Evolutionary conservation across 2,888 invertebrate genomes (phyloP).

Genomic region (Phlogophora meticulosa): DNA sequence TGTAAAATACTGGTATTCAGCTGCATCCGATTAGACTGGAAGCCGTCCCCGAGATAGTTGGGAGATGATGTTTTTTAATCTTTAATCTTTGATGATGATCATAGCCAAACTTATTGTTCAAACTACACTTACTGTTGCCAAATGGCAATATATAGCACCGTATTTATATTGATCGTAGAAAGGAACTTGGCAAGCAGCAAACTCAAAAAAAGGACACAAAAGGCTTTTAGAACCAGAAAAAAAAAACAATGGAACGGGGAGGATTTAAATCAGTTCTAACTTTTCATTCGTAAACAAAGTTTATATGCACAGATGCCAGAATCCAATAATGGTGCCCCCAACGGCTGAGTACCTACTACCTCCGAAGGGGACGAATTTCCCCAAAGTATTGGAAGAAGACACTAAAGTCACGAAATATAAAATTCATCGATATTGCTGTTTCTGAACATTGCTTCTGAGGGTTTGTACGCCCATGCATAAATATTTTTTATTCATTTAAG

Average conservation of each 20-base stretch:
- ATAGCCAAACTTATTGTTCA: neutral
- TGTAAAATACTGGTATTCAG: too few relatives aligned
- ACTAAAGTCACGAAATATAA: slow-evolving; percentile 85
- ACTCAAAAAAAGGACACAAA: slow-evolving; percentile 20
- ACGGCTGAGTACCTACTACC: slow-evolving; percentile 72
- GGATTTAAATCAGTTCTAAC: slow-evolving; percentile 81
- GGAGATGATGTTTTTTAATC: too few relatives aligned
- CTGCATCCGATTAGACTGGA: too few relatives aligned
- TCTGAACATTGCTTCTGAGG: slow-evolving; percentile 72
- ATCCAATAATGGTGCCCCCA: slow-evolving; percentile 87
- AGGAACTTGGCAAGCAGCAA: neutral
- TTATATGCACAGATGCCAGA: slow-evolving; percentile 86
- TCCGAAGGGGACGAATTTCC: slow-evolving; percentile 84
- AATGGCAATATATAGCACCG: neutral
- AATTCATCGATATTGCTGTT: slow-evolving; percentile 86
- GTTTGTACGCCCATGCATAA: slow-evolving; percentile 53
- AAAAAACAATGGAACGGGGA: slow-evolving; percentile 61
- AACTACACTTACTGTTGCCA: neutral
- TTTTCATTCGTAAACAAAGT: slow-evolving; percentile 86
- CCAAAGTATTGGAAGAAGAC: slow-evolving; percentile 82
- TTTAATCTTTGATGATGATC: too few relatives aligned
- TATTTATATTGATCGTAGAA: neutral
- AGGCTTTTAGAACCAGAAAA: slow-evolving; percentile 30
- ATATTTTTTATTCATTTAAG: slow-evolving; percentile 62
- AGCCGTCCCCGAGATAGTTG: too few relatives aligned